These are phyloP conservation scores for Porites cylindrica DNA, from an alignment of 92 coral and sea anemone species.

Conservation along the genomic window DNA sequence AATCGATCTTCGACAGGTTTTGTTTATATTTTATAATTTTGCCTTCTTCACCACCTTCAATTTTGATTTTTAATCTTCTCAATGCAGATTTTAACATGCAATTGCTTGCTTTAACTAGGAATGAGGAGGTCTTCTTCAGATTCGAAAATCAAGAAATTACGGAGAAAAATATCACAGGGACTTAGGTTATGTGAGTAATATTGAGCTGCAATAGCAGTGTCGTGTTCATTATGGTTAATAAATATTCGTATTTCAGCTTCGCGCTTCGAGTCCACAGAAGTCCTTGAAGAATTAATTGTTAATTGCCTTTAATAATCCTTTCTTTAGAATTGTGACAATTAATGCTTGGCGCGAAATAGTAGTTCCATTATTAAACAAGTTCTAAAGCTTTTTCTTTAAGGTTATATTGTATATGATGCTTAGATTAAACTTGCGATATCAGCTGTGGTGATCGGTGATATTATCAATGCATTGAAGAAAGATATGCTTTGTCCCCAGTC, in stretches of 20 bases:
- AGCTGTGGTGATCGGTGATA: too few species aligned
- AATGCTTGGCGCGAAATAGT: background rate
- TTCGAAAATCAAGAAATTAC: conserved; percentile 88
- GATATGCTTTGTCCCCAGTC: too few species aligned
- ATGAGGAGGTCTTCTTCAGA: conserved; percentile 72
- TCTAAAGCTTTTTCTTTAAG: too few species aligned
- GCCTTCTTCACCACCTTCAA: background rate
- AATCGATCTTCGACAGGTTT: background rate
- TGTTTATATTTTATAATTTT: background rate
- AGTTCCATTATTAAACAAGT: background rate
- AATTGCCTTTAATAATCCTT: background rate
- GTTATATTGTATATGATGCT: too few species aligned
- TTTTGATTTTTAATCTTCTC: conserved; percentile 14
- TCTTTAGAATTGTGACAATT: background rate
- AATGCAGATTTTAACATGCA: background rate
- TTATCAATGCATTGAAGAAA: too few species aligned
- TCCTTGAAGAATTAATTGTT: background rate
- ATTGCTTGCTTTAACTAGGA: conserved; percentile 20
- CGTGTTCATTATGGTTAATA: background rate
- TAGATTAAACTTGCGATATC: too few species aligned
- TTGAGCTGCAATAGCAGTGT: too few species aligned
- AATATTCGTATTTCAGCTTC: background rate
- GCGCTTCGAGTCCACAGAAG: background rate
- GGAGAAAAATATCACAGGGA: conserved; percentile 93
- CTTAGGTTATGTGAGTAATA: conserved; percentile 89